Evolutionary conservation across 2,888 invertebrate genomes (phyloP), one percentile per base, ranked within the genome.

Genomic region (Neelides folsomi): DNA sequence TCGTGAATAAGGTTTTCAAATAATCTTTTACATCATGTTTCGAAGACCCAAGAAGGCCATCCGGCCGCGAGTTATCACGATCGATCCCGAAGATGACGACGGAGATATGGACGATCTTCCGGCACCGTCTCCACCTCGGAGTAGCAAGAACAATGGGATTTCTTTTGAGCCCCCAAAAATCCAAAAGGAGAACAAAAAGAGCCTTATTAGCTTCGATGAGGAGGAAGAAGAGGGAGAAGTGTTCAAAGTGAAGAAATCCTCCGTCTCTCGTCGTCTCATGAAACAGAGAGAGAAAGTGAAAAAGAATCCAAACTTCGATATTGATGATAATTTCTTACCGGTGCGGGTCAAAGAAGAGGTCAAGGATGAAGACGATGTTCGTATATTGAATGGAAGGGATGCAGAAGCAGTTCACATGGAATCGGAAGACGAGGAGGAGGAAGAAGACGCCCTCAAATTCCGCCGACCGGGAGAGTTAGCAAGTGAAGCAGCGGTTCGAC

Each of bases 211-310:
- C 52, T 64, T 64, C 41, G 60, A 59, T 40, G 59, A 61, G 35
- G 59, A 62, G 16, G 59, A 62, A 13, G 47, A 57, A 12, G 81
- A 80, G 64, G 84, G 80, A 20, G 92, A 92, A 73, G 82, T 86
- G 48, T 94, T 95, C 71, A 86, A 92, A 77, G 87, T 95, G 47
- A 92, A 89, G 71, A 94, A 94, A 71, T 92, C 94, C 8, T 88
- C 87, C 8, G 86, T 92, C 68, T 92, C 92, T 72, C 86, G 90
- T 71, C 81, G 84, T 70, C 77, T 92, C 51, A 83, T 87, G 74
- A 83, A 84, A 68, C 81, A 85, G 69, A 73, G 85, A 67, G 86
- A 87, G 67, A 83, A 82, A 70, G 86, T 87, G 68, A 79, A 80
- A 52, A 75, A 74, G 64, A 76, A 75, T 68, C 75, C 35, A 13